phyloP scores from a whole-genome alignment of 2,888 invertebrate genomes.

The Nomada lathburiana region DNA sequence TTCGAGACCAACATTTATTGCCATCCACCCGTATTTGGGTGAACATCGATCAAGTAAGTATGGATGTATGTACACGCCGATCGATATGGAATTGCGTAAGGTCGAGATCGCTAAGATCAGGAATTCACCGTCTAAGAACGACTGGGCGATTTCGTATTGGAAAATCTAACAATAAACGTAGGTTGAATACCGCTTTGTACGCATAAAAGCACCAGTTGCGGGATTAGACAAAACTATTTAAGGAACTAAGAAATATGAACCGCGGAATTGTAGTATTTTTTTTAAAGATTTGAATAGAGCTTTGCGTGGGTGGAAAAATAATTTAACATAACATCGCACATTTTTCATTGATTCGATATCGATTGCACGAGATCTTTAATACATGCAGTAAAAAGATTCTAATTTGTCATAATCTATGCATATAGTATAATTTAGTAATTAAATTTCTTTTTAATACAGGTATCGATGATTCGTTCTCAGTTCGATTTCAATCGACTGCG shows the following conservation, averaged over 20 bases:
- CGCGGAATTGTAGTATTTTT: conserved; percentile 8
- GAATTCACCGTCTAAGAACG: neutral
- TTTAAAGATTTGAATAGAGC: neutral
- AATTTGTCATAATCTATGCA: no score
- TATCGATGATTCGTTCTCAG: neutral
- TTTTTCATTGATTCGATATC: no score
- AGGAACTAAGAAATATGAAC: neutral
- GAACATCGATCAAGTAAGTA: conserved; percentile 73
- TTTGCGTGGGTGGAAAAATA: neutral
- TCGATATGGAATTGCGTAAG: conserved; percentile 67
- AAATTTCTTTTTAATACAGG: neutral
- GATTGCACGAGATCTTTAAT: no score
- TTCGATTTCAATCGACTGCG: neutral
- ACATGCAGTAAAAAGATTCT: no score
- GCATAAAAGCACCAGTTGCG: neutral
- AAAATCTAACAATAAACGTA: neutral
- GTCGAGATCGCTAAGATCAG: neutral
- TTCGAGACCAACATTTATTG: conserved; percentile 74
- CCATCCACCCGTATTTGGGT: conserved; percentile 72
- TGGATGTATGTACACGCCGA: conserved; percentile 32
- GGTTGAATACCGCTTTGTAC: neutral
- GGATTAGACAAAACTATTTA: neutral
- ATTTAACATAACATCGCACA: neutral
- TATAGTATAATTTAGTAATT: neutral
- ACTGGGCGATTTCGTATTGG: neutral